Evolutionary conservation across 2,113 vertebrate species (phyloP), one percentile per base, ranked within the genome.

Genomic region (Meleagris gallopavo): DNA sequence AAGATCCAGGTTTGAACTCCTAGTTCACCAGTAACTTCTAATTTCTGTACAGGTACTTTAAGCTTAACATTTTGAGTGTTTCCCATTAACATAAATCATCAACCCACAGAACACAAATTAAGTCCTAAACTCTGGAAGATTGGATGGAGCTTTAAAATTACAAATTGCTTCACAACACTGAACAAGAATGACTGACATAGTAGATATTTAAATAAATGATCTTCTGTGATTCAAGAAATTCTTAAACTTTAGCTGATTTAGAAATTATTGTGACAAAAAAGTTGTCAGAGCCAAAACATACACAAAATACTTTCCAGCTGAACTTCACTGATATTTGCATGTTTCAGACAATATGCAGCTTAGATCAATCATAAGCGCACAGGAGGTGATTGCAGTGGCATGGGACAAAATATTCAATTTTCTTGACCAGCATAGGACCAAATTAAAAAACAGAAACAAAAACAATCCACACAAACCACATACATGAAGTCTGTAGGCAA

Each of bases 401-500:
- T 2, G 7, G 71, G 66, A 76, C 16, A 38, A 13, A 50, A 2
- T 12, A 85, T 11, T 46, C 29, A 46, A 4, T 11, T 41, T 30
- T 22, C 18, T 64, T 40, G 12, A 78, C n/a, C 17, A 2, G 1
- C 1, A 3, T 1, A 40, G 22, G 16, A 43, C 17, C 22, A 73
- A 54, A 54, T 50, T 50, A 25, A 10, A 64, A 84, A 77, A 18
- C 19, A 62, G 48, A 41, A 70, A 30, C 27, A 27, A 25, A n/a
- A 81, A 22, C 13, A 69, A 24, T 20, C 20, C 7, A 12, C 30
- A 72, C 46, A 76, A 48, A 38, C 8, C 27, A 67, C 2, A 61
- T 4, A 25, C 6, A 12, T 0, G 2, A 0, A 74, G 15, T 7
- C 38, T 43, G 3, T 41, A 7, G 24, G 66, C n/a, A 57, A 10